phyloP scores from a whole-genome alignment of 2,888 invertebrate species.

The Tetheella fluctuosa region DNA sequence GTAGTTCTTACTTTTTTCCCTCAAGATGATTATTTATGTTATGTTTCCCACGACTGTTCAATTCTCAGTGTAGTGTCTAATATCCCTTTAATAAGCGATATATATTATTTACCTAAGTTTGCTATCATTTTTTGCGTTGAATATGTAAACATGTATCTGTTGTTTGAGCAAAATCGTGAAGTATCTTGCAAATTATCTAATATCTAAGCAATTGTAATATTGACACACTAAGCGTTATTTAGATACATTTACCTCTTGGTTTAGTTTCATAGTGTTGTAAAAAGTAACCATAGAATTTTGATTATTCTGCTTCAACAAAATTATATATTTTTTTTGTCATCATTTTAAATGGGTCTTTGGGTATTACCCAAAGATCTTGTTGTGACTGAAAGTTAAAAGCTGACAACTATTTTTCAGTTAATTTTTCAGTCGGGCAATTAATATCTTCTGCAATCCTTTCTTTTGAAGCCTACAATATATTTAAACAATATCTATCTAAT shows the following conservation, averaged over 20 bases:
- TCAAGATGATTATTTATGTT: conserved; percentile 47
- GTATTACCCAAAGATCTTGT: no score
- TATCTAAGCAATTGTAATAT: not conserved
- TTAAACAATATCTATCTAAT: not conserved
- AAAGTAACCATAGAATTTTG: no score
- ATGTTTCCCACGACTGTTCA: conserved; percentile 65
- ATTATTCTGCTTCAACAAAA: no score
- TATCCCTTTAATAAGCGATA: conserved; percentile 57
- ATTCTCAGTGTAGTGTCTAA: conserved; percentile 52
- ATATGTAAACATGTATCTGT: not conserved
- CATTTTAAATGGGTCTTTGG: no score
- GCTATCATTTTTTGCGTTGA: conserved; percentile 33
- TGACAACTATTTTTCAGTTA: no score
- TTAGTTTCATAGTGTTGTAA: no score
- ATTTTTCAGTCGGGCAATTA: no score
- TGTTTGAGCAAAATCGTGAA: conserved; percentile 3
- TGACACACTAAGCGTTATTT: not conserved
- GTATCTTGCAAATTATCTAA: not conserved
- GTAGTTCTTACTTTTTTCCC: conserved; percentile 36
- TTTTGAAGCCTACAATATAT: no score
- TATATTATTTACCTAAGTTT: conserved; percentile 17
- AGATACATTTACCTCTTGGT: no score
- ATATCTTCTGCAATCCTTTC: no score
- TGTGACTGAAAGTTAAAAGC: no score
- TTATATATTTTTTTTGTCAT: no score